Conservation (phyloP, 2,797 vertebrate genomes). For the Champsocephalus gunnari region DNA sequence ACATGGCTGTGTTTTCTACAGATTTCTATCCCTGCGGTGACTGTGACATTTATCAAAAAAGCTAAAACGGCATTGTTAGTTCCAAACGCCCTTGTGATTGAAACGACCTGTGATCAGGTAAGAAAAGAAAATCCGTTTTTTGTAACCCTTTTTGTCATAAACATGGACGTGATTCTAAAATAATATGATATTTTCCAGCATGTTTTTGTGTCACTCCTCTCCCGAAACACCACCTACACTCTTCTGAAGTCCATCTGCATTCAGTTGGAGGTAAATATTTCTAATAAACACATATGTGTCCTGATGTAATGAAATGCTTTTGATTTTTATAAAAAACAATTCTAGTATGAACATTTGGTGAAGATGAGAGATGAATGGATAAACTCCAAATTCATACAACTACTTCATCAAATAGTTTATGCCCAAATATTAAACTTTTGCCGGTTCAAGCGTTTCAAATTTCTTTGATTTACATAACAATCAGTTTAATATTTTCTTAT, state of each 20-base stretch:
- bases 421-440: neutral
- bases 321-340: neutral
- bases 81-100: constrained; percentile 94
- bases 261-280: constrained; percentile 89
- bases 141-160: neutral
- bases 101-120: constrained; percentile 90
- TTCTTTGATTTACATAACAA: neutral
- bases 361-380: neutral
- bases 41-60: constrained; percentile 93
- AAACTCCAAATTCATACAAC: neutral
- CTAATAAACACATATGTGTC: neutral
- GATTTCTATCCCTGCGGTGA: constrained; percentile 91
- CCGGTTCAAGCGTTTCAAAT: neutral
- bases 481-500: neutral
- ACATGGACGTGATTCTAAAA: constrained; percentile 8
- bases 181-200: constrained; percentile 86
- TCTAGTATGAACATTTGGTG: neutral
- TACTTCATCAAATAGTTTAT: neutral
- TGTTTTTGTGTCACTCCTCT: constrained; percentile 94
- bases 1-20: constrained; percentile 57
- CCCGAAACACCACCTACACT: constrained; percentile 95
- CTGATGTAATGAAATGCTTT: neutral
- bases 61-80: constrained; percentile 96
- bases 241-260: constrained; percentile 90
- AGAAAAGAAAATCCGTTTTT: constrained; percentile 48